These are phyloP conservation scores for Sepiola atlantica DNA, from an alignment of 2,888 invertebrate genomes.

Conservation along the genomic window DNA sequence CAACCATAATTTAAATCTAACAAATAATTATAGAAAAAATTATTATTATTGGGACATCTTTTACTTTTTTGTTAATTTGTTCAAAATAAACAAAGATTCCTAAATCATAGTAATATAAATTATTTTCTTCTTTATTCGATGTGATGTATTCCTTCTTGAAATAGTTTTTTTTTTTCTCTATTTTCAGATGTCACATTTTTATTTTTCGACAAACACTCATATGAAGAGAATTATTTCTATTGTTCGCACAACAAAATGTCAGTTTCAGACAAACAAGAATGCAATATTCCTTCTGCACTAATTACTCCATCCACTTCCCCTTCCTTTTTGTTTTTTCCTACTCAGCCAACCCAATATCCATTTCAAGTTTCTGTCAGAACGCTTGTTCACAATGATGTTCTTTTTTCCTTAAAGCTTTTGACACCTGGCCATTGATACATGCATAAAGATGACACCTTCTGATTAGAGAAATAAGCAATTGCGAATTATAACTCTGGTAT, in stretches of 20 bases:
- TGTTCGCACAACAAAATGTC: background rate
- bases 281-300: background rate
- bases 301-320: background rate
- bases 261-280: background rate
- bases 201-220: background rate
- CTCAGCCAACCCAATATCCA: background rate
- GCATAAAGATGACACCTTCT: background rate
- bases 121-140: background rate
- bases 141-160: background rate
- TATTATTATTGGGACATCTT: too few species aligned
- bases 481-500: background rate
- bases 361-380: constrained; percentile 24
- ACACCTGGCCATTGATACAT: constrained; percentile 24
- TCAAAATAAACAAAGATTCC: too few species aligned
- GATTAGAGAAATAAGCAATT: background rate
- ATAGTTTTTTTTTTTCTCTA: background rate
- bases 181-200: background rate
- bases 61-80: too few species aligned
- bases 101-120: too few species aligned
- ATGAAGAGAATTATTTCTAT: background rate
- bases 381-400: background rate
- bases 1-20: too few species aligned
- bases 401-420: background rate
- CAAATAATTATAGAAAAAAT: too few species aligned
- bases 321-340: background rate